A percentile compares a stretch with the other conserved stretches of the same genome.
These are phyloP conservation scores for Astropecten irregularis DNA, from an alignment of 53 echinoderm and acorn worm genomes.

Conservation along the genomic window DNA sequence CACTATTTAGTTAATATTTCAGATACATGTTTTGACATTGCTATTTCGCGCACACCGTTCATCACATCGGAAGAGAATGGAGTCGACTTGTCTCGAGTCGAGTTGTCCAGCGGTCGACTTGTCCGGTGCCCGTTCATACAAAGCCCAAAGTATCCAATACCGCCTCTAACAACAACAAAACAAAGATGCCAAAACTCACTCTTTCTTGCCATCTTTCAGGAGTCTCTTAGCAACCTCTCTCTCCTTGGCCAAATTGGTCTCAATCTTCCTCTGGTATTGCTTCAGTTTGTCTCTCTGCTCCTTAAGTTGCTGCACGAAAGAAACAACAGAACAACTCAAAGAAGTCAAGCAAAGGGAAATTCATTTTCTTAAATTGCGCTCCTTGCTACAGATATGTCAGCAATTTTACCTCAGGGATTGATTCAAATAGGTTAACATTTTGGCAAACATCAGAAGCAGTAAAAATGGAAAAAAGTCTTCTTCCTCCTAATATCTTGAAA, in stretches of 20 bases:
- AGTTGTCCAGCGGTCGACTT: too few relatives aligned
- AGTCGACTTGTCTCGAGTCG: too few relatives aligned
- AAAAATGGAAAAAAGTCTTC: not conserved
- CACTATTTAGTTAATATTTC: too few relatives aligned
- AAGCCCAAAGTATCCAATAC: too few relatives aligned
- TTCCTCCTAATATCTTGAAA: not conserved
- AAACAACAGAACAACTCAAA: not conserved
- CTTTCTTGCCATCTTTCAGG: slow-evolving; percentile 92
- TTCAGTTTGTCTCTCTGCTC: slow-evolving; percentile 95
- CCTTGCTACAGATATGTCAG: not conserved
- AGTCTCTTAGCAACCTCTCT: slow-evolving; percentile 87
- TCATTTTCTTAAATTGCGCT: not conserved
- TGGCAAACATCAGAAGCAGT: not conserved
- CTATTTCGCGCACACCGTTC: too few relatives aligned
- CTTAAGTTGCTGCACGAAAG: slow-evolving; percentile 84
- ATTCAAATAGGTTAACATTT: not conserved
- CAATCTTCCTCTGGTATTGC: slow-evolving; percentile 95
- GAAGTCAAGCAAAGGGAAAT: not conserved
- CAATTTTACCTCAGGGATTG: not conserved
- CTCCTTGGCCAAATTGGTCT: slow-evolving; percentile 74
- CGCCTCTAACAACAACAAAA: too few relatives aligned
- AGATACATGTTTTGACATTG: too few relatives aligned
- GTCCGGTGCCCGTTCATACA: too few relatives aligned
- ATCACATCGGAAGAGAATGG: too few relatives aligned
- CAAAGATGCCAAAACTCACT: too few relatives aligned